A percentile compares a stretch with the other conserved stretches of the same genome.
Evolutionary conservation across 2,113 vertebrate genomes (phyloP).

Genomic region (Neopipo cinnamomea): DNA sequence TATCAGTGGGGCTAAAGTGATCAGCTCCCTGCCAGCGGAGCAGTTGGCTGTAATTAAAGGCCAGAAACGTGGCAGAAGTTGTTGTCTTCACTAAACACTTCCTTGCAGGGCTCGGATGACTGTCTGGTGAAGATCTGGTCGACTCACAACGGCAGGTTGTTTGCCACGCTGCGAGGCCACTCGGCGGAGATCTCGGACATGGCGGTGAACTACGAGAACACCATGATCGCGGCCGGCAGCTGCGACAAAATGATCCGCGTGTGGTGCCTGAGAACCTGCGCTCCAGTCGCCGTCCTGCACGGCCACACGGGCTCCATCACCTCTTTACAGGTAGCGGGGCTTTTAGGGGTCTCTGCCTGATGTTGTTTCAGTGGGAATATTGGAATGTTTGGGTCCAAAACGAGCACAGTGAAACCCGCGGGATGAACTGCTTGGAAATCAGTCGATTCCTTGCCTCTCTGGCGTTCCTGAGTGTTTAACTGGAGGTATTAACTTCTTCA

Average conservation of each 20-base stretch:
- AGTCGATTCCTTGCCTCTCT: background rate
- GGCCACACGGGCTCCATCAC: constrained; percentile 96
- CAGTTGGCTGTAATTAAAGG: background rate
- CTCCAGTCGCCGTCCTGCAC: constrained; percentile 93
- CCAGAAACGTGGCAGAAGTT: background rate
- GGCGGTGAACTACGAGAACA: constrained; percentile 97
- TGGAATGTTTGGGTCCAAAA: background rate
- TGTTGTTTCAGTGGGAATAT: background rate
- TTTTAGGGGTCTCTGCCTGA: background rate
- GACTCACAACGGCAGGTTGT: constrained; percentile 90
- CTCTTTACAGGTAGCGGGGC: constrained; percentile 86
- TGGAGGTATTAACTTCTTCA: background rate
- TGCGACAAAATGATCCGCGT: constrained; percentile 97
- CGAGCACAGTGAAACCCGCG: background rate
- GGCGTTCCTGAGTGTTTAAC: background rate
- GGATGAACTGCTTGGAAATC: background rate
- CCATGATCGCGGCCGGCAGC: constrained; percentile 94
- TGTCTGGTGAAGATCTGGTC: constrained; percentile 99
- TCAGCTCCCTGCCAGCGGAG: accelerated
- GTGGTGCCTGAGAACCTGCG: constrained; percentile 97
- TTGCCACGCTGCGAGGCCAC: constrained; percentile 92
- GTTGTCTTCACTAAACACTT: background rate
- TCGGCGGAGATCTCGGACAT: constrained; percentile 97
- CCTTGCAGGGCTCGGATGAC: constrained; percentile 91
- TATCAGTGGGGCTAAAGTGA: background rate